Evolutionary conservation across 2,888 invertebrate species (phyloP), one percentile per base, ranked within the genome.

Genomic region (Drosophila robusta): DNA sequence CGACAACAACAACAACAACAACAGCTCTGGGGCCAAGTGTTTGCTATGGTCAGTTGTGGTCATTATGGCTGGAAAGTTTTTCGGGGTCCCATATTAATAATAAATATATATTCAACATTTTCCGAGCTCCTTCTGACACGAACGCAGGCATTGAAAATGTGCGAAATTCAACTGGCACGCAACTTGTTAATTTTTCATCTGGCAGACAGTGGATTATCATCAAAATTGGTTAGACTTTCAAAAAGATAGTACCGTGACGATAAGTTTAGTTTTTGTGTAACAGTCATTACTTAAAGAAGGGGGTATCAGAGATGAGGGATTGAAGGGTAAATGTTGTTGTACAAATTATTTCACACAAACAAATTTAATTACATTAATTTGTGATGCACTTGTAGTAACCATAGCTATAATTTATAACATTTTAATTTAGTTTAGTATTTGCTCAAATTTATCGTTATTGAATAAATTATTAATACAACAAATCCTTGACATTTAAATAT

Each of bases 171-270:
- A 60, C 44, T 16, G 41, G 22, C 79, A 79, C 79, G 79, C 83
- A 70, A 79, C 60, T 52, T 66, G 76, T 65, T 47, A 22, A 79
- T 79, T 79, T 82, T 73, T 79, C 83, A 75, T 50, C 29, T 29
- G 39, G 16, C 42, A 56, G 34, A 56, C 47, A 60, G 42, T 36
- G 34, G 14, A 26, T 36, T 18, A 41, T 34, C 45, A 45, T 39
- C 38, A 39, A 45, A 29, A 51, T 45, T 44, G 42, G 26, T 5
- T 18, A n/a, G 24, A 39, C 41, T 54, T n/a, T 41, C 22, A 56
- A 22, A 9, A 16, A 44, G 24, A 26, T 45, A 24, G 29, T n/a
- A 8, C 16, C 16, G 22, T 51, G 34, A 70, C 32, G 38, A 70
- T 38, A 32, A 11, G 32, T 6, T 51, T 16, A 1, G 5, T 7